A percentile compares a stretch with the other conserved stretches of the same genome.
These are phyloP conservation scores for Idaea straminata DNA, from an alignment of 2,888 invertebrate genomes.

Conservation along the genomic window DNA sequence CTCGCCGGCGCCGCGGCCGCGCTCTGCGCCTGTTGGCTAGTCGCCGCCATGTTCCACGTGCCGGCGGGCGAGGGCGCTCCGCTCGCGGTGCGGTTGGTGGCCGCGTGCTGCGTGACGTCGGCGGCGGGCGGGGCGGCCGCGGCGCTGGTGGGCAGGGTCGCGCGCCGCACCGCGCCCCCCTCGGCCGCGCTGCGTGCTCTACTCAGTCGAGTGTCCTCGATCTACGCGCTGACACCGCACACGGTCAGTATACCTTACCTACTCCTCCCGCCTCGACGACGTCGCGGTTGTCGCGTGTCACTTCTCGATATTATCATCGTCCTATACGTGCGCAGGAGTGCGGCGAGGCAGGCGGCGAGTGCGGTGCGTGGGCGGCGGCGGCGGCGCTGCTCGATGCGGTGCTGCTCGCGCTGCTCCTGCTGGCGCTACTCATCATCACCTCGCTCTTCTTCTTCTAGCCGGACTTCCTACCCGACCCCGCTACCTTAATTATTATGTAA, in stretches of 20 bases:
- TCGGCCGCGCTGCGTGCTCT: conserved; percentile 38
- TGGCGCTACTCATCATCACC: conserved; percentile 31
- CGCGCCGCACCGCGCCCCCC: conserved; percentile 38
- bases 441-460: conserved; percentile 10
- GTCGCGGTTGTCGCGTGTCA: too few species aligned
- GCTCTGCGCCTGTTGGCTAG: conserved; percentile 55
- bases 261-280: too few species aligned
- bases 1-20: conserved; percentile 59
- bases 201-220: conserved; percentile 35
- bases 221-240: conserved; percentile 38
- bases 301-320: conserved; percentile 2
- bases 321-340: conserved; percentile 19
- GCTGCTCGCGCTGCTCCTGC: conserved; percentile 35
- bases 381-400: conserved; percentile 52
- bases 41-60: conserved; percentile 47
- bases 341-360: conserved; percentile 27
- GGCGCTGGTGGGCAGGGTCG: conserved; percentile 43
- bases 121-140: conserved; percentile 42
- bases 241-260: conserved; percentile 25
- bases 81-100: conserved; percentile 35
- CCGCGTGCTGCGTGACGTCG: conserved; percentile 44
- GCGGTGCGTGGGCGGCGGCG: conserved; percentile 57
- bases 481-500: not conserved
- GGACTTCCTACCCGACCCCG: not conserved
- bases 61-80: conserved; percentile 42